Base-by-base conservation (phyloP, 2,113 vertebrate species). In the Odocoileus hemionus region DNA sequence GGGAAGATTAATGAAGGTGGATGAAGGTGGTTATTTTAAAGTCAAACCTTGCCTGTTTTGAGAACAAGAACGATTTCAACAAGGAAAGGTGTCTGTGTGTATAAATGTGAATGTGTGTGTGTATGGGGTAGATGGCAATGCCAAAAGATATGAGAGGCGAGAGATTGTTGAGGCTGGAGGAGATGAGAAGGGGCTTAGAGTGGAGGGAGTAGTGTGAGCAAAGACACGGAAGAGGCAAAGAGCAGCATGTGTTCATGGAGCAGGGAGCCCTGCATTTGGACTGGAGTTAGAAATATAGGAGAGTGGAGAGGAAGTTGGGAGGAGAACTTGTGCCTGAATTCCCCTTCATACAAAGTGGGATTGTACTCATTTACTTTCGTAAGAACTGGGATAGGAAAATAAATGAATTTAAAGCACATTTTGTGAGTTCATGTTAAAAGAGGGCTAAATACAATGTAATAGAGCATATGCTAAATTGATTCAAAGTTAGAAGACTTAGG, bases 221-320 rank as follows among this genome's bases (percentile, higher is more conserved):
- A 11, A 89, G 70, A 15, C 16, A 2, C 0, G 26, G 36, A 61
- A 15, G 25, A 33, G 74, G 55, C 14, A 2, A 43, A 36, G 13
- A 6, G 14, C 1, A 11, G 13, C 13, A 23, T 0, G 14, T 47
- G 13, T 16, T 30, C 1, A 0, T 15, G 23, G 26, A 70, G 55
- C 43, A 25, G 12, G 16, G 39, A 33, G 55, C 39, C 50, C 9
- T 6, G 3, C 10, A 5, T 33, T 28, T 16, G 43, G 26, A 43
- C 12, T 12, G 39, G 11, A 30, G 2, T 19, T 21, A 10, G 52
- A 36, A 21, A 14, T 39, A 30, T 3, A 21, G 17, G 36, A 47
- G 19, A 47, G 33, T 2, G 12, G 55, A 21, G 50, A 33, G 52
- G 87, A 74, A 26, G 74, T 79, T n/a, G 2, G 7, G 19, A 84